phyloP scores from a whole-genome alignment of 2,888 invertebrate genomes.

The Athripsodes cinereus region DNA sequence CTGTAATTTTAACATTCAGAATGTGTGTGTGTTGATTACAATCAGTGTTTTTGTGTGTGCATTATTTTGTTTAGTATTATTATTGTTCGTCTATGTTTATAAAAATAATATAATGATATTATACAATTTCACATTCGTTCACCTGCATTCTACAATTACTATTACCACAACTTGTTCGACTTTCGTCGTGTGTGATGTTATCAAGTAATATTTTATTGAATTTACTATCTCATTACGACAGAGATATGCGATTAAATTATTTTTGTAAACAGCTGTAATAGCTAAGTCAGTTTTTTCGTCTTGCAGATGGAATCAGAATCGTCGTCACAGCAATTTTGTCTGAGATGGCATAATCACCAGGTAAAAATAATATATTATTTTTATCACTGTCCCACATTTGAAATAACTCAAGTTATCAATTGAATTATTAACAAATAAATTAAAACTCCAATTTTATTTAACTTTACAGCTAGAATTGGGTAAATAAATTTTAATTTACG shows the following conservation, averaged over 20 bases:
- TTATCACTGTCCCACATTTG: too few species aligned
- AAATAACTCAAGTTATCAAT: too few species aligned
- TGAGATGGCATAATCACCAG: slow-evolving; percentile 81
- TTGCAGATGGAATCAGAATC: slow-evolving; percentile 53
- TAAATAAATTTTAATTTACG: too few species aligned
- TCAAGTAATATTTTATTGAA: slow-evolving; percentile 13
- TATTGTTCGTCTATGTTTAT: neutral
- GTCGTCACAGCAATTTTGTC: slow-evolving; percentile 70
- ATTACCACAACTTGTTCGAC: neutral
- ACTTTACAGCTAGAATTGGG: too few species aligned
- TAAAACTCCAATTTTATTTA: too few species aligned
- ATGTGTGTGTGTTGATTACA: neutral
- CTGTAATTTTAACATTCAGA: slow-evolving; percentile 12
- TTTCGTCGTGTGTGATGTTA: slow-evolving; percentile 16
- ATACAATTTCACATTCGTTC: too few species aligned
- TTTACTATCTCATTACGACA: slow-evolving; percentile 19
- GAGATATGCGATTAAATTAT: slow-evolving; percentile 18
- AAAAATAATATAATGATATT: too few species aligned
- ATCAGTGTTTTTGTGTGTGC: slow-evolving; percentile 2
- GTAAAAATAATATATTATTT: too few species aligned
- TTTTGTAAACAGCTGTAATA: slow-evolving; percentile 1
- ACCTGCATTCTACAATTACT: too few species aligned
- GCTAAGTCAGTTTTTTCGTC: slow-evolving; percentile 23
- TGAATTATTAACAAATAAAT: too few species aligned
- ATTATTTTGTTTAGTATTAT: too few species aligned